Evolutionary conservation across 2,797 vertebrate genomes (phyloP).

Genomic region (Podargus strigoides): DNA sequence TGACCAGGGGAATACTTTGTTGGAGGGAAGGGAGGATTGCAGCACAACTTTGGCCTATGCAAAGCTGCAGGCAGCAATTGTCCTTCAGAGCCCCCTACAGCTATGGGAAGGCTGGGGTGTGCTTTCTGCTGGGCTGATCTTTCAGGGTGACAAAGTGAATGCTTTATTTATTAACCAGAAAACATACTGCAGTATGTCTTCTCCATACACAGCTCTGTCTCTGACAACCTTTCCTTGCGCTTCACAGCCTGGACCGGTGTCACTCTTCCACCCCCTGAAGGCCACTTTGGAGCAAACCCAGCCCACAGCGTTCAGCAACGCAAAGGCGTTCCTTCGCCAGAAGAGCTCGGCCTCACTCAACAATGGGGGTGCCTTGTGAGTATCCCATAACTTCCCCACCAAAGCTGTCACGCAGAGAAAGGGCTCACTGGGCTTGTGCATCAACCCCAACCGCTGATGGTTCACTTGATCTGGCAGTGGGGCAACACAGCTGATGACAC

Average conservation of each 20-base stretch:
- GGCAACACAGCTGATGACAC: not conserved
- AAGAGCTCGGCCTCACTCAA: slow-evolving; percentile 85
- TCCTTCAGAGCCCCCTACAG: not conserved
- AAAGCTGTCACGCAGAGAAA: not conserved
- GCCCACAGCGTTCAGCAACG: slow-evolving; percentile 73
- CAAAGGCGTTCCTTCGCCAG: slow-evolving; percentile 75
- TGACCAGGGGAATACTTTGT: accelerated
- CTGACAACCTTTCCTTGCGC: not conserved
- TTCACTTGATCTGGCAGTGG: not conserved
- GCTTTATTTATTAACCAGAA: no score
- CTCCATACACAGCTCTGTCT: not conserved
- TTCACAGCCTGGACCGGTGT: slow-evolving; percentile 73
- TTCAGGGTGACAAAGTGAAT: not conserved
- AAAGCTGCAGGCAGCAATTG: not conserved
- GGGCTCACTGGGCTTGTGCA: accelerated
- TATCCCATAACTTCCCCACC: not conserved
- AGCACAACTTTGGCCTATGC: no score
- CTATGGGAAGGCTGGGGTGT: accelerated
- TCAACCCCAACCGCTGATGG: accelerated
- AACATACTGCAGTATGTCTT: not conserved
- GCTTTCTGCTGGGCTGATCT: not conserved
- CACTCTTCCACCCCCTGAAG: slow-evolving; percentile 85
- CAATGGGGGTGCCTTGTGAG: slow-evolving; percentile 89
- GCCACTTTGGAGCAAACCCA: slow-evolving; percentile 85
- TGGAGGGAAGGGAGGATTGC: not conserved